phyloP scores from a whole-genome alignment of 2,888 invertebrate genomes.

The Epistrophe grossulariae region DNA sequence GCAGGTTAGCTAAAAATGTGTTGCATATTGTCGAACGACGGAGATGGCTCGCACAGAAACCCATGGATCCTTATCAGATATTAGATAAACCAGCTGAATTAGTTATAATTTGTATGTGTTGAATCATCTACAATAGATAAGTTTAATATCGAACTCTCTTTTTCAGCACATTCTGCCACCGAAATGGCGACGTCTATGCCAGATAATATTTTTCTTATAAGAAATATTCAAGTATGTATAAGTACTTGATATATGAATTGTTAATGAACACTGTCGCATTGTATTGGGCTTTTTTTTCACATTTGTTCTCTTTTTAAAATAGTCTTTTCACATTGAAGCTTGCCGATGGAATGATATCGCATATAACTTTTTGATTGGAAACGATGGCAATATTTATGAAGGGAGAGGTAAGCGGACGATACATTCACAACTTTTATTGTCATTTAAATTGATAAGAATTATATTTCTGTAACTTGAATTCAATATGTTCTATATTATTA shows the following conservation, averaged over 20 bases:
- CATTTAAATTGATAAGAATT: not conserved
- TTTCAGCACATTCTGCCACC: slow-evolving; percentile 84
- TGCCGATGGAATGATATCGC: slow-evolving; percentile 85
- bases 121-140: not conserved
- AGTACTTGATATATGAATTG: not conserved
- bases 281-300: slow-evolving; percentile 30
- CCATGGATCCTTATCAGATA: slow-evolving; percentile 80
- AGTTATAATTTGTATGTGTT: slow-evolving; percentile 84
- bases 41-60: slow-evolving; percentile 85
- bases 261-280: not conserved
- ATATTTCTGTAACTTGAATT: not conserved
- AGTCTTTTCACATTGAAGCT: slow-evolving; percentile 85
- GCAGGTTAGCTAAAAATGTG: slow-evolving; percentile 79
- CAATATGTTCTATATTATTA: too few species aligned
- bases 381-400: slow-evolving; percentile 86
- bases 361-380: slow-evolving; percentile 86
- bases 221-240: slow-evolving; percentile 83
- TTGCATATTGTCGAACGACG: slow-evolving; percentile 81
- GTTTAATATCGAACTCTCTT: not conserved
- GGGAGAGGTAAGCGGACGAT: slow-evolving; percentile 82
- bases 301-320: slow-evolving; percentile 35
- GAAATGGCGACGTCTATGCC: slow-evolving; percentile 84
- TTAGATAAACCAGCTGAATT: slow-evolving; percentile 83
- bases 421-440: slow-evolving; percentile 4
- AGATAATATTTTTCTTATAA: slow-evolving; percentile 84